Base-by-base conservation (phyloP, 2,888 invertebrate genomes). In the Nomada goodeniana region DNA sequence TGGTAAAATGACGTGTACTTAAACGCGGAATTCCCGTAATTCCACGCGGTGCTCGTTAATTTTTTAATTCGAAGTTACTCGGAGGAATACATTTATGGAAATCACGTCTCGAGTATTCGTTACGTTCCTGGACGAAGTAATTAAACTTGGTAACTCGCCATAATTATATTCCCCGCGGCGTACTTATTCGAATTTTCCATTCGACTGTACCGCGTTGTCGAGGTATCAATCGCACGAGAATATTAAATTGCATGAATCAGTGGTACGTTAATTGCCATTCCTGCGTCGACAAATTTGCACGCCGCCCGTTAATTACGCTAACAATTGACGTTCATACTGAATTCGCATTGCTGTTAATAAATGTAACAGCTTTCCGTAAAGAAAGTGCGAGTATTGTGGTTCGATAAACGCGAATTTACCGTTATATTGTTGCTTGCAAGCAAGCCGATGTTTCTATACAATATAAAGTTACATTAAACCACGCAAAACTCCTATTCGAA, bases 171-270 rank as follows among this genome's bases (percentile, higher is more conserved):
- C 36, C 60, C 20, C 36, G 29, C 36, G 71, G 60, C 18, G 60
- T 20, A 61, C 60, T 71, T 61, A 42, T 52, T 18, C 60, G 71
- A 60, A 67, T 74, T 74, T 67, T 74, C 74, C 36, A 74, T 74
- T 23, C 42, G 15, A 15, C 2, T 20, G 55, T 65, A 26, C 15
- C 36, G 13, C 47, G 20, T 15, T 36, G 60, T 53, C 42, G 47
- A 10, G 18, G 59, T 59, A 67, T 74, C 50, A 52, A 74, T 74
- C 74, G 67, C 60, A 50, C 29, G 50, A n/a, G 50, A 44, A 44
- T 64, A 60, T 42, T 50, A 42, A 67, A 67, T 74, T 67, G 67
- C 59, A 52, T 50, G 74, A 50, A 50, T 67, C 67, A 23, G n/a
- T 50, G 67, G 67, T 36, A 36, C 60, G 67, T 53, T 76, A 76